A percentile compares a stretch with the other conserved stretches of the same genome.
phyloP scores from a whole-genome alignment of 2,888 invertebrate genomes.

The Aphrophora alni region DNA sequence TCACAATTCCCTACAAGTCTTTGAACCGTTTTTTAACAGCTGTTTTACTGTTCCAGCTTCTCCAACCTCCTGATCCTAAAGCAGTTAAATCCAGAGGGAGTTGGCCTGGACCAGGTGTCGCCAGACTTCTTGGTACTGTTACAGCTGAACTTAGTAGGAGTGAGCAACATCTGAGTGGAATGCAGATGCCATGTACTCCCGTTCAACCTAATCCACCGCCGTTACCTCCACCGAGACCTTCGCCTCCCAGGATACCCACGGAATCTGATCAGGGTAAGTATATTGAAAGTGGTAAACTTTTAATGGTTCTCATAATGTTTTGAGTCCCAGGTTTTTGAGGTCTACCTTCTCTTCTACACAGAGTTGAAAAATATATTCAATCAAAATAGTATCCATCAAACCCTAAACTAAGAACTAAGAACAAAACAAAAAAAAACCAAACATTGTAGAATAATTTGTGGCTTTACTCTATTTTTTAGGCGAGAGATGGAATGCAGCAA shows the following conservation, averaged over 20 bases:
- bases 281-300: background rate
- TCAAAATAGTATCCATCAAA: too few relatives aligned
- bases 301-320: too few relatives aligned
- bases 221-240: constrained; percentile 34
- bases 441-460: too few relatives aligned
- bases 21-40: too few relatives aligned
- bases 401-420: too few relatives aligned
- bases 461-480: too few relatives aligned
- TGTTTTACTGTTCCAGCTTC: constrained; percentile 44
- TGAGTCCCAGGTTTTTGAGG: too few relatives aligned
- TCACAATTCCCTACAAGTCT: too few relatives aligned
- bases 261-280: background rate
- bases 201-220: constrained; percentile 40
- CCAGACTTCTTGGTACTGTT: constrained; percentile 49
- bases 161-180: constrained; percentile 69
- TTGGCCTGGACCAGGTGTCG: constrained; percentile 81
- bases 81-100: constrained; percentile 80
- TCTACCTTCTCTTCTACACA: too few relatives aligned
- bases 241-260: background rate
- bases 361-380: too few relatives aligned
- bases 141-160: constrained; percentile 80
- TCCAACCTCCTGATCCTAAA: constrained; percentile 70
- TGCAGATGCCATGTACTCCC: constrained; percentile 41
- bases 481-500: too few relatives aligned
- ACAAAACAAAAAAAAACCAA: too few relatives aligned